These are phyloP conservation scores for Gymnopithys bicolor DNA, from an alignment of 2,797 vertebrate species.

Conservation along the genomic window DNA sequence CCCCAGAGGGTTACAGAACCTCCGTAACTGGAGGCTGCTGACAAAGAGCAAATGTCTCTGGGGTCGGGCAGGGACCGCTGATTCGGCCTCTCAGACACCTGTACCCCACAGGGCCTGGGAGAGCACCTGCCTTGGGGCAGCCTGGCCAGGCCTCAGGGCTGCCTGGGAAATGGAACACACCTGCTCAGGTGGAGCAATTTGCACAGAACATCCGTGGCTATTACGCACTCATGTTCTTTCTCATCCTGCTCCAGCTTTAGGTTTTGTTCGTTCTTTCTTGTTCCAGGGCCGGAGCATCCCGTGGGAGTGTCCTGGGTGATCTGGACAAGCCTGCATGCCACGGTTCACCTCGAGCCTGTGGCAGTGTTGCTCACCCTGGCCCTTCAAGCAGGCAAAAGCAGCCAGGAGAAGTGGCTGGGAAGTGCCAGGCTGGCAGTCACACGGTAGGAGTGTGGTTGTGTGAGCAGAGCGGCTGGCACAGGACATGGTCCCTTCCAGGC, in stretches of 20 bases:
- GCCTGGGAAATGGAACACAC: not conserved
- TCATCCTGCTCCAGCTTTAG: not conserved
- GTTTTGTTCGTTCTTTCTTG: rapidly evolving
- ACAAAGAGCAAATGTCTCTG: not conserved
- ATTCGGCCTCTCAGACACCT: not conserved
- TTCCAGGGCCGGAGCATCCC: not conserved
- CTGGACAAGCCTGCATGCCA: too few relatives aligned
- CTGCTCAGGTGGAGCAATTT: not conserved
- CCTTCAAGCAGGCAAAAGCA: not conserved
- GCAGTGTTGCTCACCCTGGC: not conserved
- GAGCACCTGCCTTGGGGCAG: not conserved
- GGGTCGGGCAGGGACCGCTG: not conserved
- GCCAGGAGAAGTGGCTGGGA: not conserved
- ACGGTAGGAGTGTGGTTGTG: rapidly evolving
- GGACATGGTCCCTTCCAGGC: not conserved
- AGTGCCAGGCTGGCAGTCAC: not conserved
- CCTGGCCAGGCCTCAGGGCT: not conserved
- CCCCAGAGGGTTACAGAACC: slow-evolving; percentile 3
- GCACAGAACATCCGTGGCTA: not conserved
- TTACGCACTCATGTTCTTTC: not conserved
- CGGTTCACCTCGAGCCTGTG: rapidly evolving
- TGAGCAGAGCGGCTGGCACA: not conserved
- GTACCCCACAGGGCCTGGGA: not conserved
- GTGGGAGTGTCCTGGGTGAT: rapidly evolving
- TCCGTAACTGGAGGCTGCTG: not conserved